Base-by-base conservation (phyloP, 2,113 vertebrate genomes). In the Pterocles burchelli region DNA sequence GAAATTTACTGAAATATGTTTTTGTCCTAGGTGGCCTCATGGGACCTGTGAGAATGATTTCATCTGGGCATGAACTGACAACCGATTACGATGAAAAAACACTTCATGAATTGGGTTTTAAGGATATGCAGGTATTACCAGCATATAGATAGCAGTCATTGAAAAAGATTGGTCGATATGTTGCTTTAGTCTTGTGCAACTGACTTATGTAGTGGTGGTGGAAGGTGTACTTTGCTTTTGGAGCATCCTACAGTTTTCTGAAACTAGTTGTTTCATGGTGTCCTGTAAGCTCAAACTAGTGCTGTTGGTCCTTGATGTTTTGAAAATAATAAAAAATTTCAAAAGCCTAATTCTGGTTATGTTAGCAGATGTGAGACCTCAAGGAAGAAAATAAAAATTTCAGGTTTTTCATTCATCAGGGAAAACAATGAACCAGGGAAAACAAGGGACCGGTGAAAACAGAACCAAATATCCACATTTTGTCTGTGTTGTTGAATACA, bases 51-150 rank as follows among this genome's bases (percentile, higher is more conserved):
- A 98, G 99, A 80, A 99, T 99, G 99, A 99, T 99, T 97, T 99
- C 99, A 65, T 99, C 99, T 33, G 99, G 99, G 55, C 99, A 99
- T 54, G 99, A 99, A 46, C 98, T 99, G 87, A 99, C 99, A 94
- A 99, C 99, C 1, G 99, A 99, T 97, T 99, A 99, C 41, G 99
- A 99, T 93, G 99, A 99, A 96, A 99, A 99, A 95, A 99, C 99
- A 0, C 99, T 99, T 65, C 99, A 99, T 52, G 99, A 99, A 87
- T 95, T 99, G 94, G 99, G 99, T 34, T 99, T 99, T 97, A 99
- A 99, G 96, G 99, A 99, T 97, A 99, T 99, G 99, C 99, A 99
- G 99, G 99, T 99, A 98, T 85, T 81, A 57, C 20, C 45, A 73
- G 29, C 31, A 3, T 24, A 15, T 29, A 55, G 34, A 46, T 43